These are phyloP conservation scores for Anser brachyrhynchus DNA, from an alignment of 2,113 vertebrate genomes.

Conservation along the genomic window DNA sequence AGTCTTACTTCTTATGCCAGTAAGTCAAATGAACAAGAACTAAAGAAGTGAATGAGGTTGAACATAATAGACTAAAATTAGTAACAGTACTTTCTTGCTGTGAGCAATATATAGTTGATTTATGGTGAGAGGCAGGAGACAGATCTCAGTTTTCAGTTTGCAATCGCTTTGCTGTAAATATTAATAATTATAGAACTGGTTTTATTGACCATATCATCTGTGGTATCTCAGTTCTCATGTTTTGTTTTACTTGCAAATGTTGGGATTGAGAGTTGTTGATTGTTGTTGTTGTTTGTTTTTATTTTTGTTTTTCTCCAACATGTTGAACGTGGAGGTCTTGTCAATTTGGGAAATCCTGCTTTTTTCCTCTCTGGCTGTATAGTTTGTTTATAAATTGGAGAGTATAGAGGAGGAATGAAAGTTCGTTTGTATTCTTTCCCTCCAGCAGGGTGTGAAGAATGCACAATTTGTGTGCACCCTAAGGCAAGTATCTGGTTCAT, in stretches of 20 bases:
- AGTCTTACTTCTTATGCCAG: not conserved
- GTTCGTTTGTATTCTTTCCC: no score
- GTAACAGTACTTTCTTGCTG: not conserved
- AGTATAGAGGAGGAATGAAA: not conserved
- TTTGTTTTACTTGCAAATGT: not conserved
- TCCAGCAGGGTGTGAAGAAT: not conserved
- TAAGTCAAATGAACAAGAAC: not conserved
- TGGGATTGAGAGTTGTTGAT: not conserved
- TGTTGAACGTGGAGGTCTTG: not conserved
- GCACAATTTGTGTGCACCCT: not conserved
- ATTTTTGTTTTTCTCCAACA: not conserved
- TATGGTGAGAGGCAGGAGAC: not conserved
- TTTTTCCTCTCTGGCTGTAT: fast-evolving
- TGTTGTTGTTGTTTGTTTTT: not conserved
- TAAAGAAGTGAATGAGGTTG: slow-evolving; percentile 22
- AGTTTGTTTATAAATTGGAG: not conserved
- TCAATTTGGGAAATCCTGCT: not conserved
- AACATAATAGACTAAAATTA: slow-evolving; percentile 9
- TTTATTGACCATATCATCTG: not conserved
- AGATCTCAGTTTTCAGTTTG: not conserved
- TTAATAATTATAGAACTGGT: not conserved
- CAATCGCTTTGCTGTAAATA: not conserved
- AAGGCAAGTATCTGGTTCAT: not conserved
- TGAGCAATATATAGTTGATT: not conserved
- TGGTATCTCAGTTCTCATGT: not conserved